These are phyloP conservation scores for Turritopsis rubra DNA, from an alignment of 30 jellyfish, hydroid and myxozoan genomes.

Conservation along the genomic window DNA sequence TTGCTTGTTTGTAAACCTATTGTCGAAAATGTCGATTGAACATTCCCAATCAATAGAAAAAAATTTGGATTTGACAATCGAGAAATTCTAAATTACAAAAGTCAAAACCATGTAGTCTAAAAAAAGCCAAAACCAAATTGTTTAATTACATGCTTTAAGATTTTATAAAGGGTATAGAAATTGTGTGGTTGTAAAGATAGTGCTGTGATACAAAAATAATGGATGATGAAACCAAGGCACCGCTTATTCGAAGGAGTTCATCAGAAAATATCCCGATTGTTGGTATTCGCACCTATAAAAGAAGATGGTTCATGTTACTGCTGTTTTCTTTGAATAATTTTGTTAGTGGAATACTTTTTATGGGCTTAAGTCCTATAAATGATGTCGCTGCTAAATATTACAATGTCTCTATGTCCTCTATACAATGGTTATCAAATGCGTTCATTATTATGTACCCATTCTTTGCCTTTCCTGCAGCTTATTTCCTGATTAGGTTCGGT, in stretches of 20 bases:
- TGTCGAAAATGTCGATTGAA: background rate
- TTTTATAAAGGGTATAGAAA: no score
- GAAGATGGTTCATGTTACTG: constrained; percentile 58
- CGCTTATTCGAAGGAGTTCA: background rate
- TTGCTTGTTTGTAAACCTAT: no score
- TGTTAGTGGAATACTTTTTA: constrained; percentile 50
- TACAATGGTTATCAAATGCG: constrained; percentile 55
- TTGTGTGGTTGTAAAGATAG: no score
- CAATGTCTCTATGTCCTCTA: constrained; percentile 33
- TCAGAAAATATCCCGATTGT: background rate
- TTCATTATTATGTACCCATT: constrained; percentile 42
- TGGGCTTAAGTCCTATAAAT: constrained; percentile 48
- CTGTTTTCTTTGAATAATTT: constrained; percentile 34
- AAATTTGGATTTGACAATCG: background rate
- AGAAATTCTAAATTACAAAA: background rate
- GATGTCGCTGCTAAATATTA: constrained; percentile 52
- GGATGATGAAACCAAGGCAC: background rate
- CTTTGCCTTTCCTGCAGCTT: constrained; percentile 56
- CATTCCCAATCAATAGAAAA: background rate
- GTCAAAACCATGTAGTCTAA: background rate
- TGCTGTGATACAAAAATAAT: background rate
- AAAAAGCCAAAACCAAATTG: background rate
- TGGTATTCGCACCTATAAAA: constrained; percentile 4
- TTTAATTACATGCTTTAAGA: background rate
- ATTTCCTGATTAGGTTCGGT: constrained; percentile 40